Percentiles rank a stretch among this genome's conserved stretches.
Conservation (phyloP, 2,113 vertebrate genomes). For the Dolichotis patagonum region DNA sequence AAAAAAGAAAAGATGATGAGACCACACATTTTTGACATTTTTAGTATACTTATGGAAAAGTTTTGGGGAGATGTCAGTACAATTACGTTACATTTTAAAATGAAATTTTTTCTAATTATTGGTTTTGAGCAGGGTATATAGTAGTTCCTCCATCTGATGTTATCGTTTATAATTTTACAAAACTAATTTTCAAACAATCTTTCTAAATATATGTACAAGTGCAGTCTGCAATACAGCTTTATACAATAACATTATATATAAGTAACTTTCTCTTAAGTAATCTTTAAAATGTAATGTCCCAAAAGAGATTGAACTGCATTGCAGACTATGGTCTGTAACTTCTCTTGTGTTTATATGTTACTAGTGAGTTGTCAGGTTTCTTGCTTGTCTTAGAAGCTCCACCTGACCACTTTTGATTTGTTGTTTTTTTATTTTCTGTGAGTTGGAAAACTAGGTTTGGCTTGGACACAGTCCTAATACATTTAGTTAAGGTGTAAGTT, state of each 20-base stretch:
- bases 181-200: slow-evolving; percentile 16
- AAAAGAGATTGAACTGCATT: background rate
- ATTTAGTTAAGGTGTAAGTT: background rate
- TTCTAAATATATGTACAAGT: background rate
- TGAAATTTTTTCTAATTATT: background rate
- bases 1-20: background rate
- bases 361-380: background rate
- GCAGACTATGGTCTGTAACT: background rate
- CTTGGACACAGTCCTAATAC: background rate
- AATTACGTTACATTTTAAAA: slow-evolving; percentile 30
- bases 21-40: slow-evolving; percentile 11
- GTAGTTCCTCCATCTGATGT: background rate
- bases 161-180: slow-evolving; percentile 5
- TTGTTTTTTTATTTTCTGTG: background rate
- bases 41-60: background rate
- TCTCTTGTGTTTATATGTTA: background rate
- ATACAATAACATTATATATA: background rate
- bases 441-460: slow-evolving; percentile 24
- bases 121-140: background rate
- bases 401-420: background rate
- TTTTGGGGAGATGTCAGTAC: background rate
- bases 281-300: background rate
- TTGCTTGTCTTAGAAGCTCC: background rate
- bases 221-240: slow-evolving; percentile 13
- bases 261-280: background rate